These are phyloP conservation scores for Leguminivora glycinivorella DNA, from an alignment of 1,140 invertebrate species.

Conservation along the genomic window DNA sequence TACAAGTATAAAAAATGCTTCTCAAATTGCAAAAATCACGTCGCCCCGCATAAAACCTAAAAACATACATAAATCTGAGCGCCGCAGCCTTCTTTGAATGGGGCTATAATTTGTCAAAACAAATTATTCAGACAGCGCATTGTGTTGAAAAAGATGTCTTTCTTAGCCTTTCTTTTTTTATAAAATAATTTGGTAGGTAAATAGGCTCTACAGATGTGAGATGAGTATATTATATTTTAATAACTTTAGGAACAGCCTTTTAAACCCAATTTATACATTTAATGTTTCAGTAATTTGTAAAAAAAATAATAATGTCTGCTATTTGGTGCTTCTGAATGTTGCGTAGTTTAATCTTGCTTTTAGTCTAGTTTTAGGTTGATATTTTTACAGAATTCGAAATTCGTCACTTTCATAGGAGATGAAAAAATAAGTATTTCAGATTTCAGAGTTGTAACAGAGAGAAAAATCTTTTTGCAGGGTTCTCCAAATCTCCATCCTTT, in stretches of 20 bases:
- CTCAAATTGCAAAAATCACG: conserved; percentile 25
- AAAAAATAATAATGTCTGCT: too few relatives aligned
- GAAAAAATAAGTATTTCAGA: too few relatives aligned
- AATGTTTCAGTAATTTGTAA: neutral
- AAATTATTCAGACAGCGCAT: conserved; percentile 52
- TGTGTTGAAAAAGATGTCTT: conserved; percentile 46
- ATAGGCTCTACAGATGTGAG: neutral
- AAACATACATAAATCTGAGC: conserved; percentile 28
- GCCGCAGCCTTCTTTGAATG: conserved; percentile 48
- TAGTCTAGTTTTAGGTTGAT: too few relatives aligned
- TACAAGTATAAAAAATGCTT: conserved; percentile 28
- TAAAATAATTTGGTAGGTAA: neutral
- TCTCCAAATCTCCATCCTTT: too few relatives aligned
- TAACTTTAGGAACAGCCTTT: neutral
- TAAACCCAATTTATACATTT: neutral
- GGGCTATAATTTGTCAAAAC: conserved; percentile 52
- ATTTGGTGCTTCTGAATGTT: neutral
- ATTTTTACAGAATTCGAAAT: too few relatives aligned
- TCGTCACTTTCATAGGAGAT: too few relatives aligned
- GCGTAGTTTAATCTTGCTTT: too few relatives aligned
- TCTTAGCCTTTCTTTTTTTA: conserved; percentile 33
- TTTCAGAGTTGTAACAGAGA: too few relatives aligned
- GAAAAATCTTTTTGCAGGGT: too few relatives aligned
- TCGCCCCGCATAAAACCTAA: conserved; percentile 23
- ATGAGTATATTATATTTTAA: neutral